Percentiles rank a stretch among this genome's conserved stretches.
Evolutionary conservation across 2,797 vertebrate genomes (phyloP).

Genomic region (Urocyon cinereoargenteus): DNA sequence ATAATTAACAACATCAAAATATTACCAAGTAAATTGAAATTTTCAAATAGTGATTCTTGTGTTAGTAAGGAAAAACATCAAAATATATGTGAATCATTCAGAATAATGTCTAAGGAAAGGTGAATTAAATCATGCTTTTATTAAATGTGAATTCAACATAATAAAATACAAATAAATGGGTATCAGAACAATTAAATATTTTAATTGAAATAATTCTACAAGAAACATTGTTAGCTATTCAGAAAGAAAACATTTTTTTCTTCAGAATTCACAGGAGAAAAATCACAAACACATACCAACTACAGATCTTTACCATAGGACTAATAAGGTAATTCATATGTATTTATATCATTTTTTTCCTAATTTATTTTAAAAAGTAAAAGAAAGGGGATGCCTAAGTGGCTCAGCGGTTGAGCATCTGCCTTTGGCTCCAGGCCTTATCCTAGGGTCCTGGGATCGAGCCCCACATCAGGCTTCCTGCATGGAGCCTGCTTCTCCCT

Average conservation of each 20-base stretch:
- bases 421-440: too few species aligned
- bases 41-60: conserved; percentile 21
- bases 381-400: not conserved
- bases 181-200: not conserved
- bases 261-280: conserved; percentile 1
- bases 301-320: not conserved
- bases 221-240: conserved; percentile 14
- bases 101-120: not conserved
- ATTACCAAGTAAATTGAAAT: conserved; percentile 67
- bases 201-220: not conserved
- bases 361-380: conserved; percentile 7
- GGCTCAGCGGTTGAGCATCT: too few species aligned
- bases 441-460: too few species aligned
- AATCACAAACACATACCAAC: not conserved
- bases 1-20: conserved; percentile 71
- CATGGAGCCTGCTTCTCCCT: too few species aligned
- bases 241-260: conserved; percentile 23
- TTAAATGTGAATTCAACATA: not conserved
- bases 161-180: conserved; percentile 4
- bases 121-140: not conserved
- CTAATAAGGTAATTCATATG: not conserved
- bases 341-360: not conserved
- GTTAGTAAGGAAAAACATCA: conserved; percentile 53
- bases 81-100: conserved; percentile 27
- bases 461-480: too few species aligned